Base-by-base conservation (phyloP, 2,113 vertebrate genomes). In the Charadrius vociferus region DNA sequence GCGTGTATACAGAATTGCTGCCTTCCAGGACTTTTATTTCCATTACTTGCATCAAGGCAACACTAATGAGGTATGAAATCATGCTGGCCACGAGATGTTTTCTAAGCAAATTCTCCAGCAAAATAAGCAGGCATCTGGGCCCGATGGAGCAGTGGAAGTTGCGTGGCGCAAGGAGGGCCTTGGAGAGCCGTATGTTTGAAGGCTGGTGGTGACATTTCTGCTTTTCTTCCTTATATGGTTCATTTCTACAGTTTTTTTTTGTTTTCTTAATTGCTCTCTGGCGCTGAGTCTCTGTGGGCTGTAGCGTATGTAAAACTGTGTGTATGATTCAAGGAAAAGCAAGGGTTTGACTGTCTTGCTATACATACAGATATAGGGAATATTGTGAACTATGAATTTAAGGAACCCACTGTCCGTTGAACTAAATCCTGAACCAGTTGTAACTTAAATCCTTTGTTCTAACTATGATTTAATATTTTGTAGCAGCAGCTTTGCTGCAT, bases 1-100 rank as follows among this genome's bases (percentile, higher is more conserved):
- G 75, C 79, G 36, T 56, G 13, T 78, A 55, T 59, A 67, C 56
- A 49, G 67, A 92, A 62, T 18, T 78, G 63, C 66, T 91, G 82
- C 56, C 70, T 95, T 83, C 86, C 66, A 95, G 80, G 81, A 89
- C 89, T 85, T 93, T 56, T 91, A 84, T 93, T 97, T 96, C 91
- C 80, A 72, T 95, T 81, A 71, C 55, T 94, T 96, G 62, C 81
- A 66, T 86, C 81, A 93, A 67, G 88, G 94, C 47, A 81, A 22
- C 14, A 20, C 45, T 95, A 97, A 97, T 91, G 90, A 96, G 82
- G 47, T 92, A 93, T 77, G 81, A 93, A 94, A 96, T 90, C 90
- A 67, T 61, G 63, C 81, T 95, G 90, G 68, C 79, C 90, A 63
- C 59, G 36, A 94, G 80, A 83, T 2, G 1, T 96, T 93, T 95